Evolutionary conservation across 2,888 invertebrate genomes (phyloP).

Genomic region (Eupithecia abbreviata): DNA sequence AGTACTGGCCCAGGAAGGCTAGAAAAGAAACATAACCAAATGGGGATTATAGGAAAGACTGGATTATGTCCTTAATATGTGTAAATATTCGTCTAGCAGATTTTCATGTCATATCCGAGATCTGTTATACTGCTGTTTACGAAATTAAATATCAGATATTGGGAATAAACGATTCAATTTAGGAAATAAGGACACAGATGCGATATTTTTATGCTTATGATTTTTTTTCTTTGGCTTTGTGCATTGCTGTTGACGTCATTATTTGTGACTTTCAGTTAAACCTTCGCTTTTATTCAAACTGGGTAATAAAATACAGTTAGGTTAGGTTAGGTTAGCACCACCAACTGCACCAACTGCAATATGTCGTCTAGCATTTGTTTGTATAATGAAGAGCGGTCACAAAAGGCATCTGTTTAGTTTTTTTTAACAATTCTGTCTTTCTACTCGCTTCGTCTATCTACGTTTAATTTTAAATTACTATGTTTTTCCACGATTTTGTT

Average conservation of each 20-base stretch:
- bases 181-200: not conserved
- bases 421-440: no score
- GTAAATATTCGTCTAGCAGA: not conserved
- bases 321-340: no score
- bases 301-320: no score
- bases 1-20: not conserved
- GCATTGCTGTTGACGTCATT: no score
- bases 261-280: no score
- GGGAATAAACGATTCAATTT: not conserved
- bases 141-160: not conserved
- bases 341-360: not conserved
- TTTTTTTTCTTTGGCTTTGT: no score
- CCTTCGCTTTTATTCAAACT: no score
- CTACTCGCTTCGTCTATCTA: not conserved
- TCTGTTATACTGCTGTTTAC: not conserved
- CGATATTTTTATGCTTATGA: not conserved
- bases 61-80: slow-evolving; percentile 23
- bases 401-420: no score
- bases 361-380: not conserved
- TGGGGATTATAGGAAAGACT: slow-evolving; percentile 7
- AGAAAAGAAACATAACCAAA: not conserved
- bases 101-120: not conserved
- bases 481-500: not conserved
- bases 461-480: not conserved
- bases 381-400: not conserved